Conservation (phyloP, 2,797 vertebrate genomes). For the Catamblyrhynchus diadema region DNA sequence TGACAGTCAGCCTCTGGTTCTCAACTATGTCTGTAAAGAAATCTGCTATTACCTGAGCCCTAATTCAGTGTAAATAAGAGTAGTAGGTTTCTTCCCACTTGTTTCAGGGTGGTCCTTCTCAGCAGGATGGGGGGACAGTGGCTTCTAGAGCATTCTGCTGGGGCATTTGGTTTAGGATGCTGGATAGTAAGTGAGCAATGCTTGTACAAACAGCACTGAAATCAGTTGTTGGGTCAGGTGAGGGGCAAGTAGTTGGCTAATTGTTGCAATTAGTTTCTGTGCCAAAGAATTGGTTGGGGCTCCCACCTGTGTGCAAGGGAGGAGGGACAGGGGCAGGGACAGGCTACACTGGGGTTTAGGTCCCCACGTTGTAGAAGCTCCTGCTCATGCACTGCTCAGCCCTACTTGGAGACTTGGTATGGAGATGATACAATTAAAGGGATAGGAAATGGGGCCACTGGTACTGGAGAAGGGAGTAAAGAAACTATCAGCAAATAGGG, state of each 20-base stretch:
- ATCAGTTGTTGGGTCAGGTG: not conserved
- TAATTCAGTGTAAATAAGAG: not conserved
- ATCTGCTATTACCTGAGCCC: not conserved
- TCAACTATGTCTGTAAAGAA: not conserved
- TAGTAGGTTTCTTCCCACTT: not conserved
- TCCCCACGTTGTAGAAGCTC: not conserved
- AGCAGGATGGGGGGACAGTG: not conserved
- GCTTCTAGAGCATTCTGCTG: not conserved
- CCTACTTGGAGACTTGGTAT: not conserved
- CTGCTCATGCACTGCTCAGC: not conserved
- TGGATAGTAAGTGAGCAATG: not conserved
- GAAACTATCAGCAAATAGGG: not conserved
- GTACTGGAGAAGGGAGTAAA: not conserved
- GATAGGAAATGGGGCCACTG: not conserved
- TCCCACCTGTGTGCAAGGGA: not conserved
- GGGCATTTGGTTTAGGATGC: not conserved
- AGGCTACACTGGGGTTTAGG: fast-evolving
- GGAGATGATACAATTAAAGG: not conserved
- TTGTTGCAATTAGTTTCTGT: not conserved
- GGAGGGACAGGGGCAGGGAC: not conserved
- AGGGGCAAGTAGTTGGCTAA: not conserved
- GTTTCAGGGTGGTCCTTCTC: not conserved
- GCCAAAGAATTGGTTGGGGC: not conserved
- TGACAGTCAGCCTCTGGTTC: not conserved
- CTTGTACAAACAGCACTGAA: not conserved